Percentiles rank a stretch among this genome's conserved stretches.
Evolutionary conservation across 2,113 vertebrate species (phyloP).

Genomic region (rat (Rattus norvegicus)): GRCr8 NC_086032.1:76066001-76066500

Average conservation of each 20-base stretch:
- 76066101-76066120: background rate
- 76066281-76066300: background rate
- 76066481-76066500: slow-evolving; percentile 18
- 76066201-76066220: no score
- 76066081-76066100: background rate
- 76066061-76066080: background rate
- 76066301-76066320: slow-evolving; percentile 27
- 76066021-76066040: background rate
- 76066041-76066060: background rate
- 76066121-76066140: rapidly evolving
- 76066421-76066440: background rate
- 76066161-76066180: rapidly evolving
- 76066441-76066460: background rate
- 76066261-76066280: no score
- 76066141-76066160: background rate
- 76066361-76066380: rapidly evolving
- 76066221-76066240: no score
- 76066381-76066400: rapidly evolving
- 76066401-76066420: rapidly evolving
- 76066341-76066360: rapidly evolving
- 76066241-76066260: no score
- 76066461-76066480: background rate
- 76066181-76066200: no score
- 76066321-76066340: background rate
- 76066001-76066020: background rate